Base-by-base conservation (phyloP, 2,113 vertebrate species). In the Perca flavescens region DNA sequence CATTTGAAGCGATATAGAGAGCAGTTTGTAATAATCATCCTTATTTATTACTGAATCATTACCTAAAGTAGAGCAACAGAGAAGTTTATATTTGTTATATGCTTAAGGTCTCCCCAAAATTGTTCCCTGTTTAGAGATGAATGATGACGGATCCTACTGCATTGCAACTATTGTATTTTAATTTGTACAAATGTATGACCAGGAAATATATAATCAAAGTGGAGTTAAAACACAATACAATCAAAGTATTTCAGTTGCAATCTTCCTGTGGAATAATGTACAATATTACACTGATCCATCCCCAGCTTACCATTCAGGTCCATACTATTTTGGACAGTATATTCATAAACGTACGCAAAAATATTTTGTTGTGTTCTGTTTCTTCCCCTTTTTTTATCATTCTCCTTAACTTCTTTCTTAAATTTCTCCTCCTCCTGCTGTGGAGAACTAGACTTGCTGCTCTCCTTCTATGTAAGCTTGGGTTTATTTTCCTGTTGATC, bases 1-100 rank as follows among this genome's bases (percentile, higher is more conserved):
- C 86, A 60, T 80, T 86, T 62, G 40, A 86, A 87, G 80, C 40
- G 15, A 76, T 65, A 67, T 28, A 74, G 28, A 80, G n/a, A 56
- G 53, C 6, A 22, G 11, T 74, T 61, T 62, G 13, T 19, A 46
- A 46, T 60, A 52, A 52, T 34, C 46, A 21, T 40, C 5, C 3
- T 7, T 15, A 36, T n/a, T 64, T 8, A 63, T 49, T 49, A 13
- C 13, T 75, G 10, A 36, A 61, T 60, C 9, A 28, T 43, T 19
- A 17, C 4, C 31, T n/a, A 6, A 61, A 74, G 13, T 57, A 58
- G 19, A 36, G 53, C 64, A 63, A 21, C 36, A 46, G 19, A 21
- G 11, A 21, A 19, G 10, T n/a, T 28, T 14, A 3, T 40, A 52
- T 73, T 61, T 66, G 11, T 36, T 25, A 3, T 36, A 28, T 70